Conservation (phyloP, 2,888 invertebrate genomes). For the Tridacna gigas region DNA sequence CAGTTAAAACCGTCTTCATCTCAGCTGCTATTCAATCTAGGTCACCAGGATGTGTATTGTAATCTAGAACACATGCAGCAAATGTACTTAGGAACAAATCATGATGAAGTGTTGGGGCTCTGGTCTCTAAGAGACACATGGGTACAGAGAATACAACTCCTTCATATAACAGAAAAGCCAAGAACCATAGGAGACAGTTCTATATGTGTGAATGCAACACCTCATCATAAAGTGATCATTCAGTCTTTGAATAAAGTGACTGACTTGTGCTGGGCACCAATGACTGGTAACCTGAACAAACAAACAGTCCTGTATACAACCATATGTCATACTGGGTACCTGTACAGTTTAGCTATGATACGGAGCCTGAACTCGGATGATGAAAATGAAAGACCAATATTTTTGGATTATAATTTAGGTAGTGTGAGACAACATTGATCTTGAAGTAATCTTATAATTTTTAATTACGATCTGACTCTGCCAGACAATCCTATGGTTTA, state of each 20-base stretch:
- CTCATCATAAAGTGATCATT: slow-evolving; percentile 57
- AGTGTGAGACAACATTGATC: neutral
- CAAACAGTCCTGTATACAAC: slow-evolving; percentile 77
- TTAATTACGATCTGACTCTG: neutral
- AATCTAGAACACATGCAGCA: slow-evolving; percentile 72
- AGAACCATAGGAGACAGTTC: slow-evolving; percentile 26
- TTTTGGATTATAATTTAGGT: slow-evolving; percentile 61
- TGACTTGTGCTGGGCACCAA: slow-evolving; percentile 76
- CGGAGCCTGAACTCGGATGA: slow-evolving; percentile 41
- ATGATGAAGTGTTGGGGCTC: slow-evolving; percentile 72
- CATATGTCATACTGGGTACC: slow-evolving; percentile 74
- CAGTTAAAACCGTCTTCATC: slow-evolving; percentile 44
- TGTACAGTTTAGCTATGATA: slow-evolving; percentile 73
- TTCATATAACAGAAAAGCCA: slow-evolving; percentile 60
- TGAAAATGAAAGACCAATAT: slow-evolving; percentile 4
- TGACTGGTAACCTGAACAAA: slow-evolving; percentile 36
- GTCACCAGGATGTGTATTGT: slow-evolving; percentile 45
- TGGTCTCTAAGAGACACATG: slow-evolving; percentile 75
- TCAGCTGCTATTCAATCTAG: slow-evolving; percentile 42
- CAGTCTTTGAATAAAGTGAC: slow-evolving; percentile 75
- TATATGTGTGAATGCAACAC: slow-evolving; percentile 61
- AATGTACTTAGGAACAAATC: slow-evolving; percentile 66
- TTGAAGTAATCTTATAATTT: too few species aligned
- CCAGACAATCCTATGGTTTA: too few species aligned
- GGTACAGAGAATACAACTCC: slow-evolving; percentile 74